Evolutionary conservation across 37 sponge, comb jelly and placozoan species (phyloP).

Genomic region (Halisarca cf. caerulea): DNA sequence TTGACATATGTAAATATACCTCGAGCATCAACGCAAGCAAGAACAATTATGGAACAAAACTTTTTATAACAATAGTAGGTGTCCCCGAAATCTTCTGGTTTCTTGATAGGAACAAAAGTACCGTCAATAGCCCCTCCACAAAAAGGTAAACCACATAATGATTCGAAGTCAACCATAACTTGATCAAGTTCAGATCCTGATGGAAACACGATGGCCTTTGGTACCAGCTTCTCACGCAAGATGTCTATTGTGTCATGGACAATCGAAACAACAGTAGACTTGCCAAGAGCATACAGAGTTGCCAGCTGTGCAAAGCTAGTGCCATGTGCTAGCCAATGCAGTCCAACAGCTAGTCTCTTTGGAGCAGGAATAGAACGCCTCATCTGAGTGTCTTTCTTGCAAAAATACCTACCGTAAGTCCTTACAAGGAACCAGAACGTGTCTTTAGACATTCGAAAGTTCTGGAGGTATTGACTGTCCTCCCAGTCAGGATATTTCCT

Average conservation of each 20-base stretch:
- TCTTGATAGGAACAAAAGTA: slow-evolving; percentile 16
- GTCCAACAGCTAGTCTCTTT: slow-evolving; percentile 2
- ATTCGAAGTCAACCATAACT: slow-evolving; percentile 1
- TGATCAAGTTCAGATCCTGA: not conserved
- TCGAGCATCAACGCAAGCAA: slow-evolving; percentile 22
- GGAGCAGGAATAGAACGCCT: not conserved
- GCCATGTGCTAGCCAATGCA: slow-evolving; percentile 31
- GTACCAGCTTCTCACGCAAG: not conserved
- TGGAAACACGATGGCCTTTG: slow-evolving; percentile 4
- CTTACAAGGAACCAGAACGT: slow-evolving; percentile 18
- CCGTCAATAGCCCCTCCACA: slow-evolving; percentile 33
- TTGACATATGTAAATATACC: slow-evolving; percentile 23
- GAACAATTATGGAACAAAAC: slow-evolving; percentile 18
- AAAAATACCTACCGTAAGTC: slow-evolving; percentile 1
- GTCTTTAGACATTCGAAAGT: slow-evolving; percentile 22
- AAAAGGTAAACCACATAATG: not conserved
- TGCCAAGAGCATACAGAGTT: slow-evolving; percentile 1
- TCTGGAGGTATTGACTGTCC: slow-evolving; percentile 15
- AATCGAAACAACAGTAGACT: not conserved
- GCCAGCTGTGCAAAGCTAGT: not conserved
- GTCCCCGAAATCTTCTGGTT: slow-evolving; percentile 16
- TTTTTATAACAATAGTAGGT: slow-evolving; percentile 21
- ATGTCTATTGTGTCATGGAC: not conserved
- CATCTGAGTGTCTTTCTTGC: not conserved
- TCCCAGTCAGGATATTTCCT: slow-evolving; percentile 33